Conservation (phyloP, 2,797 vertebrate genomes). For the Tiaroga cobitis region DNA sequence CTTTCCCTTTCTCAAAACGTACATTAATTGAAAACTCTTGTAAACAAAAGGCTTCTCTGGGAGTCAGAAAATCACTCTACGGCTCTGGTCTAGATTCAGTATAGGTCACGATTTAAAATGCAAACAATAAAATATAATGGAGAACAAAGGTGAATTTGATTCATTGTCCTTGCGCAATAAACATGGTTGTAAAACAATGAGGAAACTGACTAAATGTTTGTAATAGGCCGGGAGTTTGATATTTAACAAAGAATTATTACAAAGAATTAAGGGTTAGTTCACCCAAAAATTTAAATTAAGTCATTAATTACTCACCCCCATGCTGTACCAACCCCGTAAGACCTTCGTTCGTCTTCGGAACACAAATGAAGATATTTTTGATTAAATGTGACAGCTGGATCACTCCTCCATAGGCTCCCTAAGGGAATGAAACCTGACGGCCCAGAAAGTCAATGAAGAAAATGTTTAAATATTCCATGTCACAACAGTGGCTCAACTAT, state of each 20-base stretch:
- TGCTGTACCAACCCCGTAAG: too few relatives aligned
- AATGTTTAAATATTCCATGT: too few relatives aligned
- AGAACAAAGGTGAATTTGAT: not conserved
- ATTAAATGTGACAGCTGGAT: too few relatives aligned
- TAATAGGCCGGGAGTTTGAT: not conserved
- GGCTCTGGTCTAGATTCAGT: not conserved
- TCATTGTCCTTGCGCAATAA: not conserved
- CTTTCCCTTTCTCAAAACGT: constrained; percentile 53
- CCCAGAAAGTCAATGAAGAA: too few relatives aligned
- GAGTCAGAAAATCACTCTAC: not conserved
- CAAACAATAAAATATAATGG: not conserved
- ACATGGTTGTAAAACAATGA: not conserved
- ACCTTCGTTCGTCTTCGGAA: too few relatives aligned
- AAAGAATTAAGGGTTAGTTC: too few relatives aligned
- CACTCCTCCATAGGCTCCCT: too few relatives aligned
- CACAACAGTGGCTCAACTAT: too few relatives aligned
- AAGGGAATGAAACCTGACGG: too few relatives aligned
- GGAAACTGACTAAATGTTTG: not conserved
- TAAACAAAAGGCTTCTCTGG: constrained; percentile 62
- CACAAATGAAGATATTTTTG: too few relatives aligned
- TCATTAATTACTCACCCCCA: too few relatives aligned
- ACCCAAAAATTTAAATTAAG: too few relatives aligned
- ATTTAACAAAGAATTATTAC: constrained; percentile 7
- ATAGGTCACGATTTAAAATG: not conserved
- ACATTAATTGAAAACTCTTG: constrained; percentile 47